Evolutionary conservation across 2,113 vertebrate genomes (phyloP), one percentile per base, ranked within the genome.

Genomic region (Falcunculus frontatus): DNA sequence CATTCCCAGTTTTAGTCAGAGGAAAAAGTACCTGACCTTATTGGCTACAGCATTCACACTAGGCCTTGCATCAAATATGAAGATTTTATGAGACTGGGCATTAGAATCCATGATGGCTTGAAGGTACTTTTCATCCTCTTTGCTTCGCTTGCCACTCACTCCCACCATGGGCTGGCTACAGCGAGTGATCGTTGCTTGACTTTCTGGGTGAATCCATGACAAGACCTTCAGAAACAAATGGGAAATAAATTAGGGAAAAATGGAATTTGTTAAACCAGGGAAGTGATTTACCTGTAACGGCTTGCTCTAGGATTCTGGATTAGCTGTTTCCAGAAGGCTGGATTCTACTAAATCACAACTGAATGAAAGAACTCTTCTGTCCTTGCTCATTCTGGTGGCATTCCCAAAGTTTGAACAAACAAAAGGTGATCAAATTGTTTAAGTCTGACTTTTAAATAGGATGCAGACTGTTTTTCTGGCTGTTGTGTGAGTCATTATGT

Each of bases 131-230:
- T 99, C 99, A 73, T 99, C 99, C 25, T 99, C 99, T 96, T 99
- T 99, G 97, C 98, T 99, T 77, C 99, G 98, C 74, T 99, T 99
- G 59, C 99, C 99, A 17, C 98, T 99, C 27, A 99, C 98, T 21
- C 99, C 99, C 18, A 99, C 99, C 99, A 99, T 98, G 12, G 99
- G 99, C 96, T 99, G 99, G 90, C 99, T 99, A 95, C 99, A 99
- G 41, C 99, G 98, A 7, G 99, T 99, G 91, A 99, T 98, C 0
- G 99, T 99, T 25, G 99, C 99, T 97, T 99, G 99, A 89, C 98
- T 99, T 97, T 99, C 99, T 26, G 99, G 99, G 92, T 99, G 99
- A 96, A 99, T 99, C 99, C 99, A 99, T 9, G 99, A 99, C 91
- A 99, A 96, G 52, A 99, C 99, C 99, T 99, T 76, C 1, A 6